phyloP scores from a whole-genome alignment of 1,140 invertebrate species.

The Brachionus asplanchnoidis region DNA sequence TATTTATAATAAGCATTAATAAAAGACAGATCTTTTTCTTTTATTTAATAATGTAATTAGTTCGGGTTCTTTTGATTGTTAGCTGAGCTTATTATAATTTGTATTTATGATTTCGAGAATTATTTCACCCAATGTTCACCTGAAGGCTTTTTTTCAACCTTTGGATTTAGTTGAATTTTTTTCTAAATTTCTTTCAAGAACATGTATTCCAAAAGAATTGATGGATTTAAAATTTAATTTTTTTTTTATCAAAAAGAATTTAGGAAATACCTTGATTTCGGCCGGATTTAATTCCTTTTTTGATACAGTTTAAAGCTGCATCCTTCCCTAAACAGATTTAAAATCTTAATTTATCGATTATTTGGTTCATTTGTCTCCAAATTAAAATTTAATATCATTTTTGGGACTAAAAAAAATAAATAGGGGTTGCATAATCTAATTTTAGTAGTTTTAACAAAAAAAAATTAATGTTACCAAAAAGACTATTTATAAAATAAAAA shows the following conservation, averaged over 20 bases:
- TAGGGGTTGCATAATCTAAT: background rate
- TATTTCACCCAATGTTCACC: background rate
- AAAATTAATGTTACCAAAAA: background rate
- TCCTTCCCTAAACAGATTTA: background rate
- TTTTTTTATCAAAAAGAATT: background rate
- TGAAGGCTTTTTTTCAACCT: background rate
- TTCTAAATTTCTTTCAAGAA: background rate
- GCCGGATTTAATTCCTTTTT: background rate
- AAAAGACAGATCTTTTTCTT: slow-evolving; percentile 25
- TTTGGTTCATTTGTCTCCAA: background rate
- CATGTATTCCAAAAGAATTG: background rate
- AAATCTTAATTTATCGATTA: background rate
- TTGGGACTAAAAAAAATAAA: background rate
- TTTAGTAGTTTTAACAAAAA: background rate
- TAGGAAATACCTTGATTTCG: background rate
- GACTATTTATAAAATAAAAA: background rate
- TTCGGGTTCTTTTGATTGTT: background rate
- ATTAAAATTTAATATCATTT: background rate
- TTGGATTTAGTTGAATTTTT: background rate
- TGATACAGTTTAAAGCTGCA: background rate
- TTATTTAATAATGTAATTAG: background rate
- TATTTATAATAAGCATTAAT: background rate
- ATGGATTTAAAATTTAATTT: background rate
- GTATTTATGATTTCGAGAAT: background rate
- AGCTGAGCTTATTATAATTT: background rate